A percentile compares a stretch with the other conserved stretches of the same genome.
Evolutionary conservation across 1,140 invertebrate genomes (phyloP).

Genomic region (Tetragnatha versicolor): DNA sequence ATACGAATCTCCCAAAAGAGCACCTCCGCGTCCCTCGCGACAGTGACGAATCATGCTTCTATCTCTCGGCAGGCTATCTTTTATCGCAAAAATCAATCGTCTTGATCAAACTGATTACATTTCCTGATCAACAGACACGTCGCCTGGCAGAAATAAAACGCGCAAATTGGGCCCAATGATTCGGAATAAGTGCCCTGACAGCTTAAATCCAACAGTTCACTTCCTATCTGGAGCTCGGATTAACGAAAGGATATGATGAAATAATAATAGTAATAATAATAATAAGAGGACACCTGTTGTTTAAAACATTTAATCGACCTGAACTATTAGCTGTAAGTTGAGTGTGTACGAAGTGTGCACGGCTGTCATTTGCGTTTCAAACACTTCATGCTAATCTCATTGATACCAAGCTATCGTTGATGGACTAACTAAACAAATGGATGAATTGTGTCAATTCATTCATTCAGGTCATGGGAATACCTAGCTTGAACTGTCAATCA

Average conservation of each 20-base stretch:
- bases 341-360: no score
- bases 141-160: neutral
- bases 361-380: no score
- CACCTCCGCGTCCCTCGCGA: neutral
- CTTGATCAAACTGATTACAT: constrained; percentile 5
- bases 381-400: no score
- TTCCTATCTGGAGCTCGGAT: constrained; percentile 20
- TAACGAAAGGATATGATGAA: constrained; percentile 5
- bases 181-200: constrained; percentile 18
- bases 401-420: no score
- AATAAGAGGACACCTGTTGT: constrained; percentile 16
- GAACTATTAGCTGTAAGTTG: neutral
- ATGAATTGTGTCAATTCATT: no score
- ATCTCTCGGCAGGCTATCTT: no score
- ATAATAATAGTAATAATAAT: no score
- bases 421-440: no score
- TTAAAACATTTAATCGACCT: constrained; percentile 15
- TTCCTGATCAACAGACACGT: constrained; percentile 13
- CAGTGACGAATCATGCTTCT: neutral
- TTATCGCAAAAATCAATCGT: constrained; percentile 6
- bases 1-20: neutral
- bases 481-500: no score
- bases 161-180: neutral
- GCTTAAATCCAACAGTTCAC: constrained; percentile 26
- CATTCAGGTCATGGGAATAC: no score